Evolutionary conservation across 2,888 invertebrate species (phyloP).

Genomic region (Pemphredon lugubris): DNA sequence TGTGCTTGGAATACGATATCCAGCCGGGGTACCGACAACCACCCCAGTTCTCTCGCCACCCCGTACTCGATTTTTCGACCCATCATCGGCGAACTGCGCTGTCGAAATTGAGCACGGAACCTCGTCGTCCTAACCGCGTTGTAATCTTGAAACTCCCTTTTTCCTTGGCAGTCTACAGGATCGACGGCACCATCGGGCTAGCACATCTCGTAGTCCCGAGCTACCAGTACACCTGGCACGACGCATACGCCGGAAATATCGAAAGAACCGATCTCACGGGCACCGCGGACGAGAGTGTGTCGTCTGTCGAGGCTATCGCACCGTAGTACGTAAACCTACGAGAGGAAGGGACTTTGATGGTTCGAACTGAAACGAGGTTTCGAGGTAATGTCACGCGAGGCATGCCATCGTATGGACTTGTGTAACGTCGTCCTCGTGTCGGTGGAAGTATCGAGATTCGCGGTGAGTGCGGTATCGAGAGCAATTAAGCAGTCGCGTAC

Average conservation of each 20-base stretch:
- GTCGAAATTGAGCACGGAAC: conserved; percentile 1
- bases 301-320: no score
- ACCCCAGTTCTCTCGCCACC: conserved; percentile 23
- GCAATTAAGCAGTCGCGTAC: conserved; percentile 47
- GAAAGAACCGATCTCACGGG: neutral
- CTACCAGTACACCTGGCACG: neutral
- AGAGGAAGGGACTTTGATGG: neutral
- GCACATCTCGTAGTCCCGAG: neutral
- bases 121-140: neutral
- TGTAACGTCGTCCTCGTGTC: conserved; percentile 31
- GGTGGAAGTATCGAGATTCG: conserved; percentile 35
- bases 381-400: conserved; percentile 18
- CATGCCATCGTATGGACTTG: conserved; percentile 4
- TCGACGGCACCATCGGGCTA: neutral
- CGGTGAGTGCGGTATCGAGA: conserved; percentile 50
- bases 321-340: neutral
- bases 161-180: neutral
- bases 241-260: neutral
- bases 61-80: conserved; percentile 39
- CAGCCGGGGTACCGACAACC: conserved; percentile 35
- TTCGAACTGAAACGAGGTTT: neutral
- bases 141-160: neutral
- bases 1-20: conserved; percentile 41
- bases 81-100: conserved; percentile 29
- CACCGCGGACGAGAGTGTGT: neutral